Conservation (phyloP, 2,113 vertebrate species). For the Equus przewalskii region DNA sequence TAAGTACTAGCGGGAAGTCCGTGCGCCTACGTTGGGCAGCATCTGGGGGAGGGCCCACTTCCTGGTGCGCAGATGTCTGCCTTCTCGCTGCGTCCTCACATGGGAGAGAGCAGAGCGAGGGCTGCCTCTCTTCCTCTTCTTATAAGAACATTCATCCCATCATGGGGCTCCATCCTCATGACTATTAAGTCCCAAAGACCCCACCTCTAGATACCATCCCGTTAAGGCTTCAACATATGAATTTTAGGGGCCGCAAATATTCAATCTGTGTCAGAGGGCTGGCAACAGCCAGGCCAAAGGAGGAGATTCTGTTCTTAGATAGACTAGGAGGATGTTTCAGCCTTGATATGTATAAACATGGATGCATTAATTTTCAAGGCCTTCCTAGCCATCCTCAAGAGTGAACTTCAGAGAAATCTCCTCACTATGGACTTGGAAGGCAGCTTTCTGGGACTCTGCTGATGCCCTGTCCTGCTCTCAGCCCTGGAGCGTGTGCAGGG, state of each 20-base stretch:
- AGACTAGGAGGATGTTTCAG: not conserved
- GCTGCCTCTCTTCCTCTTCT: not conserved
- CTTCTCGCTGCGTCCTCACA: not conserved
- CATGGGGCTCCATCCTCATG: not conserved
- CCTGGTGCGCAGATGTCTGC: not conserved
- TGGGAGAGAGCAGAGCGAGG: not conserved
- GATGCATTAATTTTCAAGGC: not conserved
- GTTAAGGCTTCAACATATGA: not conserved
- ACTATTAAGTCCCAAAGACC: not conserved
- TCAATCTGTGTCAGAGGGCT: not conserved
- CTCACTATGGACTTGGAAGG: not conserved
- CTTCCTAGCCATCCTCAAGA: not conserved
- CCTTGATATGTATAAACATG: not conserved
- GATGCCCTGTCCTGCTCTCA: not conserved
- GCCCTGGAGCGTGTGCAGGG: accelerated
- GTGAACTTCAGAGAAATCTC: not conserved
- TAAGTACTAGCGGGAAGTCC: not conserved
- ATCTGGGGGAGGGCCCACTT: not conserved
- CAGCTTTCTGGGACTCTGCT: no score
- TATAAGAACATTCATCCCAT: not conserved
- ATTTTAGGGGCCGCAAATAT: not conserved
- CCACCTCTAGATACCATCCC: not conserved
- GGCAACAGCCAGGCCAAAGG: not conserved
- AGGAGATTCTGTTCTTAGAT: not conserved
- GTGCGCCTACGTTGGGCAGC: not conserved